Evolutionary conservation across 2,113 vertebrate species (phyloP).

Genomic region (Cyprinodon tularosa): DNA sequence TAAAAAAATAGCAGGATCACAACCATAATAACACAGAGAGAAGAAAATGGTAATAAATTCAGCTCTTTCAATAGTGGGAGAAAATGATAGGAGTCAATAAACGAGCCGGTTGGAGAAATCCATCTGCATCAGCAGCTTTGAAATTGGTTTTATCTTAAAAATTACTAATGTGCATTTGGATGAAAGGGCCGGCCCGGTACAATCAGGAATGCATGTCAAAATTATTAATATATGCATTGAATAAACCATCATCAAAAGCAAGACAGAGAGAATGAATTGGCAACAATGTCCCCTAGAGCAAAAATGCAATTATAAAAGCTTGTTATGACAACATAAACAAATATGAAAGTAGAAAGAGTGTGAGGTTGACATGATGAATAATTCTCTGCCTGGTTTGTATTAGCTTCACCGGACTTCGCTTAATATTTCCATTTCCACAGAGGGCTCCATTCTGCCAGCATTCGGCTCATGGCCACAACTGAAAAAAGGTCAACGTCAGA

Average conservation of each 20-base stretch:
- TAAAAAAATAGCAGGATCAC: slow-evolving; percentile 13
- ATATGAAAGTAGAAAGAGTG: slow-evolving; percentile 33
- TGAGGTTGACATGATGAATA: slow-evolving; percentile 39
- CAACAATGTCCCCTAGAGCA: slow-evolving; percentile 49
- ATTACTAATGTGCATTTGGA: slow-evolving; percentile 56
- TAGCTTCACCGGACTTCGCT: slow-evolving; percentile 42
- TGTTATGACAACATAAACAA: slow-evolving; percentile 59
- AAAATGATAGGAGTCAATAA: slow-evolving; percentile 44
- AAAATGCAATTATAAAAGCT: slow-evolving; percentile 61
- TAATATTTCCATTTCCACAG: slow-evolving; percentile 29
- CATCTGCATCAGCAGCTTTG: slow-evolving; percentile 65
- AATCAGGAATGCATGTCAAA: slow-evolving; percentile 61
- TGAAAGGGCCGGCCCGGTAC: slow-evolving; percentile 39
- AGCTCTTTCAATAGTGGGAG: slow-evolving; percentile 32
- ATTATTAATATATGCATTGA: slow-evolving; percentile 68
- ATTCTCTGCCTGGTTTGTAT: slow-evolving; percentile 31
- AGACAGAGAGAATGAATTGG: slow-evolving; percentile 48
- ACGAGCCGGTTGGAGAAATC: slow-evolving; percentile 56
- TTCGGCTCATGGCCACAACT: slow-evolving; percentile 24
- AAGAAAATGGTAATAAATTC: slow-evolving; percentile 24
- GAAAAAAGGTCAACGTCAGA: slow-evolving; percentile 56
- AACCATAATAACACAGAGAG: slow-evolving; percentile 20
- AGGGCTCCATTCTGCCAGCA: slow-evolving; percentile 32
- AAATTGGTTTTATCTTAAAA: slow-evolving; percentile 66
- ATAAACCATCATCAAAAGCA: slow-evolving; percentile 54